These are phyloP conservation scores for Stomatorhinus walkeri DNA, from an alignment of 2,797 vertebrate species.

Conservation along the genomic window DNA sequence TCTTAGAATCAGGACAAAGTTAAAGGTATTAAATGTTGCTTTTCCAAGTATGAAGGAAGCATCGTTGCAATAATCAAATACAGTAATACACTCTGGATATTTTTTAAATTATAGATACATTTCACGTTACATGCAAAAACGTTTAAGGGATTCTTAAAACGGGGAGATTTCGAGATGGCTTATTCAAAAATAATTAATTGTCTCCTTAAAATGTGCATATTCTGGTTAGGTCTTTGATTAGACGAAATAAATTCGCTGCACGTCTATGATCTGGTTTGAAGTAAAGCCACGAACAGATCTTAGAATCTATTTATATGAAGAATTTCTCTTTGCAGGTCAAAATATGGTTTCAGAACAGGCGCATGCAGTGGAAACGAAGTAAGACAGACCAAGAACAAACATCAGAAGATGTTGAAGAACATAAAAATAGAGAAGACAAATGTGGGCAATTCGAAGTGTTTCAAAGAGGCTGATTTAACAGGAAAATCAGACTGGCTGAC, in stretches of 20 bases:
- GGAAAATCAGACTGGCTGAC: background rate
- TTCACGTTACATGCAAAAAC: background rate
- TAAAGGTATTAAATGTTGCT: background rate
- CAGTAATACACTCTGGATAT: background rate
- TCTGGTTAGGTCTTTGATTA: background rate
- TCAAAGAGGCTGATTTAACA: background rate
- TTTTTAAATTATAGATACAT: background rate
- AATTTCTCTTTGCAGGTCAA: constrained; percentile 69
- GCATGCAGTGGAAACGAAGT: constrained; percentile 98
- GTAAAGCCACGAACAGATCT: background rate
- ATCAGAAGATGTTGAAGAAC: background rate
- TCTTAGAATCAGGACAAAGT: background rate
- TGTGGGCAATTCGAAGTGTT: background rate
- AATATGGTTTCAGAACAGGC: constrained; percentile 98
- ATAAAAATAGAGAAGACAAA: background rate
- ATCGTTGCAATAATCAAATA: background rate
- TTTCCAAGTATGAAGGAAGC: background rate
- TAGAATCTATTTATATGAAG: background rate
- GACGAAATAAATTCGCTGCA: background rate
- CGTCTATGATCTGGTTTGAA: background rate
- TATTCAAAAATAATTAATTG: background rate
- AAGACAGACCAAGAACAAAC: constrained; percentile 97
- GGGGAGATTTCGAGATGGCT: background rate
- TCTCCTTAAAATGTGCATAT: background rate
- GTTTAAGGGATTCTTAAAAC: background rate